Evolutionary conservation across 2,888 invertebrate genomes (phyloP).

Genomic region (Leptinotarsa tumamoca): DNA sequence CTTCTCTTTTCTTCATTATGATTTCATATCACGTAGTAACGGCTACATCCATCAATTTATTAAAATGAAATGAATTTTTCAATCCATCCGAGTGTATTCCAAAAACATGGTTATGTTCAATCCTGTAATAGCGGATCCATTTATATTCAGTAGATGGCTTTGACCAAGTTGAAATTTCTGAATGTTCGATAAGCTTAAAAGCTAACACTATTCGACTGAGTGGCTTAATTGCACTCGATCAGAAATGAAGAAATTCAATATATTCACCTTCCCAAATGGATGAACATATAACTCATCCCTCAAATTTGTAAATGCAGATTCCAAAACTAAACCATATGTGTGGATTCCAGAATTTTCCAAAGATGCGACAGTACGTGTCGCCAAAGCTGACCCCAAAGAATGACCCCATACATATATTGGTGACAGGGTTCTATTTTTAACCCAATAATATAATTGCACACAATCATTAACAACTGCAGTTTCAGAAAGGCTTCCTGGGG

Average conservation of each 20-base stretch:
- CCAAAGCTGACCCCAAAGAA: conserved; percentile 61
- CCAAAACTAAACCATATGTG: conserved; percentile 58
- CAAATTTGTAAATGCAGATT: conserved; percentile 59
- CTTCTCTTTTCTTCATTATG: too few species aligned
- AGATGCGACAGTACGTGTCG: conserved; percentile 54
- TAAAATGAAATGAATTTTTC: too few species aligned
- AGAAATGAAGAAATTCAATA: too few species aligned
- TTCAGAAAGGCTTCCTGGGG: conserved; percentile 56
- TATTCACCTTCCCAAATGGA: conserved; percentile 56
- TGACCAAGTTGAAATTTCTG: too few species aligned
- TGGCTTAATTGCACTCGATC: too few species aligned
- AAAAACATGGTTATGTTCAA: too few species aligned
- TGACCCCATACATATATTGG: conserved; percentile 63
- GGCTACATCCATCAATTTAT: too few species aligned
- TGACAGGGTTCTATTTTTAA: conserved; percentile 52
- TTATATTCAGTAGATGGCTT: not conserved
- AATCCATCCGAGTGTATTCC: too few species aligned
- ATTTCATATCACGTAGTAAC: too few species aligned
- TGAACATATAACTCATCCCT: conserved; percentile 58
- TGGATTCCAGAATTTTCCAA: conserved; percentile 44
- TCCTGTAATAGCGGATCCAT: not conserved
- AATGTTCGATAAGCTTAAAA: too few species aligned
- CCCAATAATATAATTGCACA: conserved; percentile 59
- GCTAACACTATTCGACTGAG: too few species aligned
- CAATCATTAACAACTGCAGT: conserved; percentile 60